These are phyloP conservation scores for Cancer borealis DNA, from an alignment of 2,888 invertebrate genomes.

Conservation along the genomic window DNA sequence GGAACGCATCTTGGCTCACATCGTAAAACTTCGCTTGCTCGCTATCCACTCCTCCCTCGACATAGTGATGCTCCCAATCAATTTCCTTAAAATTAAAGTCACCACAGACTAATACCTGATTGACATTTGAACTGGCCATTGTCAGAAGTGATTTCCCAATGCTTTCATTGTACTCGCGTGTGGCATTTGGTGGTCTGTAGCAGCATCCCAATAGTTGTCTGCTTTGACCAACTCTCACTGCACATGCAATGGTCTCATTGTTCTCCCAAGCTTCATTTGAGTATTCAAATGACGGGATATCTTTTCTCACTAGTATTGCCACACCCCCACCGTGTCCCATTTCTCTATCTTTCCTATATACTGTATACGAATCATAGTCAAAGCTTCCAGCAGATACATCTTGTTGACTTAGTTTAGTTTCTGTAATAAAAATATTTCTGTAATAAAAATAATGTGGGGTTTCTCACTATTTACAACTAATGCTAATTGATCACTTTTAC, in stretches of 20 bases:
- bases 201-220: slow-evolving; percentile 44
- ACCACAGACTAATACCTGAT: slow-evolving; percentile 53
- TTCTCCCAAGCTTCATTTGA: background rate
- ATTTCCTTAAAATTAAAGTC: slow-evolving; percentile 59
- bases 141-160: slow-evolving; percentile 4
- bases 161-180: slow-evolving; percentile 33
- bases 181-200: slow-evolving; percentile 46
- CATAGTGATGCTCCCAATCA: slow-evolving; percentile 43
- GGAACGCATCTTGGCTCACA: slow-evolving; percentile 50
- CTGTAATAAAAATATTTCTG: slow-evolving; percentile 39
- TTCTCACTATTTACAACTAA: slow-evolving; percentile 9
- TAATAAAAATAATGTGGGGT: background rate
- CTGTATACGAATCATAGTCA: background rate
- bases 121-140: background rate
- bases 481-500: background rate
- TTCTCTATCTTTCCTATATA: slow-evolving; percentile 38
- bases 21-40: slow-evolving; percentile 35
- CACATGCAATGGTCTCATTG: slow-evolving; percentile 25
- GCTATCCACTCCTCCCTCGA: background rate
- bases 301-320: background rate
- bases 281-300: background rate
- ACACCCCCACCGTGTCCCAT: background rate
- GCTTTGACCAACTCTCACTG: background rate
- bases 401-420: background rate
- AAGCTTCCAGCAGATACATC: background rate